Percentiles rank a stretch among this genome's conserved stretches.
Conservation (phyloP, 2,888 invertebrate species). For the Ceraclea dissimilis region DNA sequence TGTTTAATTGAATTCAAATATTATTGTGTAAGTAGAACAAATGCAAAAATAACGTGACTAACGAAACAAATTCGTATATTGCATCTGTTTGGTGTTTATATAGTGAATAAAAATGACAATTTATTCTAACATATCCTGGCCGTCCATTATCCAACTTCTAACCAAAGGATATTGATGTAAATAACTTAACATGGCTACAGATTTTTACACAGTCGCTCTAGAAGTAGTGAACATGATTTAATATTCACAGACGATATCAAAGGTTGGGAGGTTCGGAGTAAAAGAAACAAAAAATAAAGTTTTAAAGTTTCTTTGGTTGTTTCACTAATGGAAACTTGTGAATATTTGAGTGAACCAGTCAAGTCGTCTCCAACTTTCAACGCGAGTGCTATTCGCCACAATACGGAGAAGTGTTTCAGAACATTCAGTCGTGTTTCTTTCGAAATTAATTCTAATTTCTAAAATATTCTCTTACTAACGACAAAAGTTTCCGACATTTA, state of each 20-base stretch:
- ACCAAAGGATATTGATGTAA: too few relatives aligned
- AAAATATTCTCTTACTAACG: too few relatives aligned
- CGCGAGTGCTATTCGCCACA: background rate
- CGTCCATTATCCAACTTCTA: too few relatives aligned
- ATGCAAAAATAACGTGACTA: too few relatives aligned
- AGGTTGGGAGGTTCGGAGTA: background rate
- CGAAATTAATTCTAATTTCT: background rate
- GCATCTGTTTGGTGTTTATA: too few relatives aligned
- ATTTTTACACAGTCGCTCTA: background rate
- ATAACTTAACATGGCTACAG: too few relatives aligned
- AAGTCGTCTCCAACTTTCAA: background rate
- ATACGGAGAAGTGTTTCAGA: background rate
- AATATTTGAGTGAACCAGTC: constrained; percentile 20
- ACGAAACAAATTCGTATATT: too few relatives aligned
- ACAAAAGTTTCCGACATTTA: too few relatives aligned
- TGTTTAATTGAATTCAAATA: too few relatives aligned
- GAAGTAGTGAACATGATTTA: background rate
- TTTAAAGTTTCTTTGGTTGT: background rate
- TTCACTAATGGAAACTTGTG: constrained; percentile 25
- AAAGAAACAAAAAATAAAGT: background rate
- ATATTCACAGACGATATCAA: constrained; percentile 2
- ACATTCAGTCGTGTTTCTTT: background rate
- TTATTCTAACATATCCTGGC: too few relatives aligned
- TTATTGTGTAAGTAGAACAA: too few relatives aligned
- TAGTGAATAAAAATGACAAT: too few relatives aligned